Conservation (phyloP, 2,113 vertebrate species). For the Cepphus grylle region DNA sequence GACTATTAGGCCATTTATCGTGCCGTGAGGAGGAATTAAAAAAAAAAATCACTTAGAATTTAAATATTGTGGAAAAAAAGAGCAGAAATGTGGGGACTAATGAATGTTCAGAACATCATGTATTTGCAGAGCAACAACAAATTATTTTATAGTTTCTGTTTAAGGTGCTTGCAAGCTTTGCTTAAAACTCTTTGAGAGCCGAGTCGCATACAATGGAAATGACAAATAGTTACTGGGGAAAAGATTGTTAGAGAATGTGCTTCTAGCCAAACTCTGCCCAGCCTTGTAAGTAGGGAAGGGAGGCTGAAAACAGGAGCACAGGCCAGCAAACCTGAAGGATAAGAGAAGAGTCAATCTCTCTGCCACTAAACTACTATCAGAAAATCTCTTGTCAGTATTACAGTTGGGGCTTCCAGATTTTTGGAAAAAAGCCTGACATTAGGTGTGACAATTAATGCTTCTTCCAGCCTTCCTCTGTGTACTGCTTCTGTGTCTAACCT, state of each 20-base stretch:
- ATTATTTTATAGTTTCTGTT: not conserved
- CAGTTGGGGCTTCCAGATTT: not conserved
- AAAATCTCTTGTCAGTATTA: not conserved
- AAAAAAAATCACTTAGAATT: not conserved
- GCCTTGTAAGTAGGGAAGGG: not conserved
- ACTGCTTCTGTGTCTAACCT: not conserved
- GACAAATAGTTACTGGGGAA: not conserved
- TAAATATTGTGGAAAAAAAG: not conserved
- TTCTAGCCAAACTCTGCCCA: not conserved
- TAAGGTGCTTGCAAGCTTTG: not conserved
- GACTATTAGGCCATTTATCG: not conserved
- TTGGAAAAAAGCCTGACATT: not conserved
- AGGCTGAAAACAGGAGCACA: not conserved
- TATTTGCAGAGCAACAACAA: not conserved
- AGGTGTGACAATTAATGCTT: not conserved
- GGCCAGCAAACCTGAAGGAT: not conserved
- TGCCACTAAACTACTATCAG: not conserved
- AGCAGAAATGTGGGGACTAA: not conserved
- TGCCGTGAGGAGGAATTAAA: not conserved
- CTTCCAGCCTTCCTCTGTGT: not conserved
- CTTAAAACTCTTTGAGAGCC: not conserved
- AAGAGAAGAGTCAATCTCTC: not conserved
- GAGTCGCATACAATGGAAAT: not conserved
- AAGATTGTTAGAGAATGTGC: not conserved
- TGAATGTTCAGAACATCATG: not conserved